Evolutionary conservation across 2,888 invertebrate genomes (phyloP).

Genomic region (Pelosia muscerda): DNA sequence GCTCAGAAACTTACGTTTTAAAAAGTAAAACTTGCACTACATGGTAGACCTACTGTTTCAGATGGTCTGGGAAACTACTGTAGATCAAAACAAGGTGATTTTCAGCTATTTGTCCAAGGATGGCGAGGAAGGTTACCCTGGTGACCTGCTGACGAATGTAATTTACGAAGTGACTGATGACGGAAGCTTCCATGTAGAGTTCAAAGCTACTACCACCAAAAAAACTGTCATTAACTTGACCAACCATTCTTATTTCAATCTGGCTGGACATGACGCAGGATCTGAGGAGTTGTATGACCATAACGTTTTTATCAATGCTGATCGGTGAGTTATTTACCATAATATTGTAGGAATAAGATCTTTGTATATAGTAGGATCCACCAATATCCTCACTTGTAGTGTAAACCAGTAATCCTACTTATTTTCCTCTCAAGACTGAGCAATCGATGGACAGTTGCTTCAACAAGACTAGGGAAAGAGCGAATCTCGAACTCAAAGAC

Average conservation of each 20-base stretch:
- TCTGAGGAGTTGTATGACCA: slow-evolving; percentile 90
- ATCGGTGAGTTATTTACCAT: slow-evolving; percentile 81
- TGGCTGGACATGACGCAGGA: slow-evolving; percentile 93
- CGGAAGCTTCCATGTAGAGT: slow-evolving; percentile 90
- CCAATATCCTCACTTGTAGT: neutral
- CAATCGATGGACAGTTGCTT: no score
- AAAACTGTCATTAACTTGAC: slow-evolving; percentile 95
- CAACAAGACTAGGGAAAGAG: no score
- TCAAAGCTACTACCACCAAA: slow-evolving; percentile 90
- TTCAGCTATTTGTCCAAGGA: slow-evolving; percentile 92
- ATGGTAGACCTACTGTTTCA: slow-evolving; percentile 42
- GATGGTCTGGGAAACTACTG: slow-evolving; percentile 89
- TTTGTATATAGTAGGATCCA: no score
- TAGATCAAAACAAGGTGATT: slow-evolving; percentile 87
- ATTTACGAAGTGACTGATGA: slow-evolving; percentile 90
- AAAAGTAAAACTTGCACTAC: neutral
- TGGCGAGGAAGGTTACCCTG: slow-evolving; percentile 96
- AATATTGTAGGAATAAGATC: neutral
- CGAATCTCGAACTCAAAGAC: no score
- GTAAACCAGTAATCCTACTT: no score
- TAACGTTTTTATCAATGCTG: slow-evolving; percentile 90
- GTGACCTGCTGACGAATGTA: slow-evolving; percentile 90
- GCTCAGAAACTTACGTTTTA: no score
- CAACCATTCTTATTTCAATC: slow-evolving; percentile 97
- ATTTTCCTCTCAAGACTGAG: no score